A percentile compares a stretch with the other conserved stretches of the same genome.
phyloP scores from a whole-genome alignment of 2,113 vertebrate species.

The Misgurnus mizolepis region DNA sequence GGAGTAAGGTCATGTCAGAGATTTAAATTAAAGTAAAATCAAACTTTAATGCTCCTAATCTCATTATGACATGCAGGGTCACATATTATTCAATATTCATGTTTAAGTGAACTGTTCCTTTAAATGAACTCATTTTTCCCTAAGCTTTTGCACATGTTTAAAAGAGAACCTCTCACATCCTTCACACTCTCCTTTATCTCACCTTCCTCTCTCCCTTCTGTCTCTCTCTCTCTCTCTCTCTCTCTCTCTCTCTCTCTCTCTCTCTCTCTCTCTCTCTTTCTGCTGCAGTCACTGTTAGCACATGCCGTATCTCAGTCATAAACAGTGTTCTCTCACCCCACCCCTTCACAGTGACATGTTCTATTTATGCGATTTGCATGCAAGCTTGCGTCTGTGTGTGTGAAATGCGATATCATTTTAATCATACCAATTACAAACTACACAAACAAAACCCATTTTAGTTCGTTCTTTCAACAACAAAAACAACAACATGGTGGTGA shows the following conservation, averaged over 20 bases:
- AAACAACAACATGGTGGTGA: background rate
- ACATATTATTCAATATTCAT: background rate
- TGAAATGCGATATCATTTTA: constrained; percentile 13
- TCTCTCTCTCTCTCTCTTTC: constrained; percentile 38
- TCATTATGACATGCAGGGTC: too few species aligned
- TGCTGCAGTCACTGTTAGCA: constrained; percentile 33
- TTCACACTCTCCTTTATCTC: constrained; percentile 36
- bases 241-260: constrained; percentile 36
- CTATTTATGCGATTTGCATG: constrained; percentile 37
- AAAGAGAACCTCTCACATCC: background rate
- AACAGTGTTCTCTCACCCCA: constrained; percentile 31
- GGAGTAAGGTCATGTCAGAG: too few species aligned
- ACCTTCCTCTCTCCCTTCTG: constrained; percentile 4
- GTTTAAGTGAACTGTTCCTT: background rate
- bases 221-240: constrained; percentile 44
- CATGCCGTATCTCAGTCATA: constrained; percentile 39
- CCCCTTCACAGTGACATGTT: constrained; percentile 29
- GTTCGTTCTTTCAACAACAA: constrained; percentile 29
- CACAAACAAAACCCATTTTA: constrained; percentile 33
- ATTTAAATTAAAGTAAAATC: too few species aligned
- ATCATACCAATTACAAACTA: constrained; percentile 29
- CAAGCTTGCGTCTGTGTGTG: constrained; percentile 16
- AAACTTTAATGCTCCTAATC: too few species aligned
- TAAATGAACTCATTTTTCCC: background rate
- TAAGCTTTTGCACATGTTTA: background rate